Percentiles rank a stretch among this genome's conserved stretches.
Conservation (phyloP, 2,888 invertebrate genomes). For the Synanthedon vespiformis region DNA sequence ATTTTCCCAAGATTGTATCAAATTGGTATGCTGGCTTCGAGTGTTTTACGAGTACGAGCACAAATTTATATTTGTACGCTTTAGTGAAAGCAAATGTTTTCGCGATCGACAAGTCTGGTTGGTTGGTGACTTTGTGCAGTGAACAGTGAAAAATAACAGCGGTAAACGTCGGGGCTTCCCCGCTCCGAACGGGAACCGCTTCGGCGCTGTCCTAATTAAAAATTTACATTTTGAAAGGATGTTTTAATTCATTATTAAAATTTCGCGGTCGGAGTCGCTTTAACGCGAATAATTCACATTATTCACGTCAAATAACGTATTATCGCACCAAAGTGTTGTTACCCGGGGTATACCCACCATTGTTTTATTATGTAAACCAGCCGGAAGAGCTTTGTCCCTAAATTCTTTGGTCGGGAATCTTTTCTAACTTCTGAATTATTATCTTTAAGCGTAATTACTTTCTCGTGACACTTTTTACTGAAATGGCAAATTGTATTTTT, state of each 20-base stretch:
- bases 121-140: neutral
- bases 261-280: slow-evolving; percentile 51
- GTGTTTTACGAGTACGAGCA: too few species aligned
- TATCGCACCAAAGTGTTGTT: slow-evolving; percentile 5
- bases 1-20: too few species aligned
- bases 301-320: slow-evolving; percentile 7
- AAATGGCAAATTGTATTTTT: neutral
- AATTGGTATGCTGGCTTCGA: too few species aligned
- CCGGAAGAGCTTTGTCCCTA: slow-evolving; percentile 16
- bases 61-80: too few species aligned
- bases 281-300: slow-evolving; percentile 34
- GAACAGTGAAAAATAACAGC: neutral
- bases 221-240: slow-evolving; percentile 64
- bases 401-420: slow-evolving; percentile 51
- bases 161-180: neutral
- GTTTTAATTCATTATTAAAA: slow-evolving; percentile 66
- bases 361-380: slow-evolving; percentile 40
- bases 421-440: slow-evolving; percentile 53
- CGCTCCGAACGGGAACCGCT: slow-evolving; percentile 4
- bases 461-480: neutral
- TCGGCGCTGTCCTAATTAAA: slow-evolving; percentile 44
- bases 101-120: too few species aligned
- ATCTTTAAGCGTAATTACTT: slow-evolving; percentile 49
- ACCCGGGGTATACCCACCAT: slow-evolving; percentile 7
- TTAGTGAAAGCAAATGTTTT: too few species aligned